Percentiles rank a stretch among this genome's conserved stretches.
Conservation (phyloP, 1,140 invertebrate genomes). For the Lamellibrachia luymesi region DNA sequence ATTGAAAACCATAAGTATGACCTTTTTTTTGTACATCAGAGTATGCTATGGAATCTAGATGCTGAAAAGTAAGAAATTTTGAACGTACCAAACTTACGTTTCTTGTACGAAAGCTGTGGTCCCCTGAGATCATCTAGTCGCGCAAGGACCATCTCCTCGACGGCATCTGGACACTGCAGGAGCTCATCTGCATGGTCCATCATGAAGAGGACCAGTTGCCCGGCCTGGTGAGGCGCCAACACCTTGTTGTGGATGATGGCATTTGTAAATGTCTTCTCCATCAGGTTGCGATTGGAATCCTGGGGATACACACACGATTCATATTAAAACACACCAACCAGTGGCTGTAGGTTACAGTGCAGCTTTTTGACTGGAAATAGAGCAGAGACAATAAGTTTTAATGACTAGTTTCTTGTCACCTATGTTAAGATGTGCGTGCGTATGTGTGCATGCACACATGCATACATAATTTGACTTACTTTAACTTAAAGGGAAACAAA, state of each 20-base stretch:
- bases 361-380: no score
- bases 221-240: slow-evolving; percentile 39
- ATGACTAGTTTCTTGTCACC: background rate
- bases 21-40: background rate
- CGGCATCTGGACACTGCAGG: slow-evolving; percentile 43
- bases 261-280: slow-evolving; percentile 37
- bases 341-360: no score
- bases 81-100: slow-evolving; percentile 13
- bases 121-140: slow-evolving; percentile 17
- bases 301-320: slow-evolving; percentile 23
- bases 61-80: background rate
- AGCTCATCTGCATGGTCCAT: slow-evolving; percentile 46
- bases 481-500: no score
- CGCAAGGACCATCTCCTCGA: slow-evolving; percentile 45
- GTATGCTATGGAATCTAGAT: background rate
- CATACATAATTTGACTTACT: no score
- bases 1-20: background rate
- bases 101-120: background rate
- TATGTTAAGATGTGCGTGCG: no score
- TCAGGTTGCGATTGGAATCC: slow-evolving; percentile 38
- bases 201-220: slow-evolving; percentile 49
- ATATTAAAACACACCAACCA: background rate
- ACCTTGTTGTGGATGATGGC: slow-evolving; percentile 44
- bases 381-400: background rate
- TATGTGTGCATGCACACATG: no score